Base-by-base conservation (phyloP, 2,113 vertebrate genomes). In the Sarotherodon lohbergeri region DNA sequence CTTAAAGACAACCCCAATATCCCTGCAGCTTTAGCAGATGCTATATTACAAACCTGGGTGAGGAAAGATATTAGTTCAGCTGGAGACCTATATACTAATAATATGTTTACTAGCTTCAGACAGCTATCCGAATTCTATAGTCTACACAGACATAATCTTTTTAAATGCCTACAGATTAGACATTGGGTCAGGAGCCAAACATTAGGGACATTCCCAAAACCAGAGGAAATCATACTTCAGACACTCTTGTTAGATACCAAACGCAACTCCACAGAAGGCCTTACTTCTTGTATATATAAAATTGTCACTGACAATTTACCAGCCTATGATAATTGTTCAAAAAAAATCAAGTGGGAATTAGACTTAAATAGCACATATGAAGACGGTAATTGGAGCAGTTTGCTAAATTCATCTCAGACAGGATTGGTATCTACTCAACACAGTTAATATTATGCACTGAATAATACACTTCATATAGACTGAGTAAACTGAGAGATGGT, bases 121-220 rank as follows among this genome's bases (percentile, higher is more conserved):
- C 32, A 63, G 5, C 24, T 63, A 63, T 63, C 32, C 2, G 0
- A 36, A 63, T 36, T 63, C 59, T n/a, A 7, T 36, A 16, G 29
- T 36, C 59, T 36, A 3, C 16, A 63, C 16, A 0, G 59, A 63
- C 59, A 7, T 63, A 0, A 11, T 7, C 59, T 34, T 4, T 63
- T 63, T 63, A 19, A 63, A 63, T 19, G 29, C 16, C 29, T 63
- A 1, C 29, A 63, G 59, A 63, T 19, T 63, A 63, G 4, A 36
- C 59, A 4, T 63, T 63, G 29, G 29, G 59, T 63, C 29, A 63
- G 32, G 59, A 63, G 29, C 0, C 0, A 63, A 63, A 0, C 59
- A 63, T 63, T 63, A 34, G 29, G 29, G 29, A 32, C 29, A 32
- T 32, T 32, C 29, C 29, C 29, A 32, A 32, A 32, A 32, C 29